Conservation (phyloP, 2,888 invertebrate species). For the Latheticus oryzae region DNA sequence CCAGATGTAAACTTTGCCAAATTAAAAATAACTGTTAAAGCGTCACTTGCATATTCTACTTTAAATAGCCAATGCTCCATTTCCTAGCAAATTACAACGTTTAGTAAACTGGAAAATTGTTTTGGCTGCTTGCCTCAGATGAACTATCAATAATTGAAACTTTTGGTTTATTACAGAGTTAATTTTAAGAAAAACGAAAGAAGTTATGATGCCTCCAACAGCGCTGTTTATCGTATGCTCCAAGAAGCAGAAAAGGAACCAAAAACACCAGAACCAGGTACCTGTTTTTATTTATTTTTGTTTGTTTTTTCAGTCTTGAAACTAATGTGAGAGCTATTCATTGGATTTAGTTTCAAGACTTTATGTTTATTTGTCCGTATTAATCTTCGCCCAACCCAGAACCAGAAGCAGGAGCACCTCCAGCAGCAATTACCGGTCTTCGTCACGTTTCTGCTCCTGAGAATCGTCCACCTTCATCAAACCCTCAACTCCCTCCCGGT, state of each 20-base stretch:
- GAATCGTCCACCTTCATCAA: slow-evolving; percentile 71
- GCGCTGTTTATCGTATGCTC: slow-evolving; percentile 91
- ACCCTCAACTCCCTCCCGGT: slow-evolving; percentile 82
- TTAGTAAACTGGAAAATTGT: slow-evolving; percentile 9
- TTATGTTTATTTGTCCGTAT: slow-evolving; percentile 23
- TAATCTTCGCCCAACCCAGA: too few relatives aligned
- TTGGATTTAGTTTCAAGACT: slow-evolving; percentile 17
- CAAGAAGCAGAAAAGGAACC: slow-evolving; percentile 89
- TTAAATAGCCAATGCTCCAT: slow-evolving; percentile 17
- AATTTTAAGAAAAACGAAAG: slow-evolving; percentile 97
- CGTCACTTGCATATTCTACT: slow-evolving; percentile 22
- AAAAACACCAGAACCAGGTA: slow-evolving; percentile 78
- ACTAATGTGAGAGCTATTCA: too few relatives aligned
- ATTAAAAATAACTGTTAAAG: slow-evolving; percentile 23
- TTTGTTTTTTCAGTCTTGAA: slow-evolving; percentile 14
- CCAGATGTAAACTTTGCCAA: slow-evolving; percentile 23
- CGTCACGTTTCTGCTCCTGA: slow-evolving; percentile 83
- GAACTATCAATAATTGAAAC: slow-evolving; percentile 4
- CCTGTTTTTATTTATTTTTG: slow-evolving; percentile 33
- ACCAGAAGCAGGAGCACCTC: slow-evolving; percentile 67
- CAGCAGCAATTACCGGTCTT: slow-evolving; percentile 69
- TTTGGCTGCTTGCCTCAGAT: slow-evolving; percentile 10
- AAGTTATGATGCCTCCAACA: slow-evolving; percentile 86
- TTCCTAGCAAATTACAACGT: slow-evolving; percentile 10
- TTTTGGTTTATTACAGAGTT: slow-evolving; percentile 72